Evolutionary conservation across 2,888 invertebrate genomes (phyloP).

Genomic region (Seira sanloemensis): DNA sequence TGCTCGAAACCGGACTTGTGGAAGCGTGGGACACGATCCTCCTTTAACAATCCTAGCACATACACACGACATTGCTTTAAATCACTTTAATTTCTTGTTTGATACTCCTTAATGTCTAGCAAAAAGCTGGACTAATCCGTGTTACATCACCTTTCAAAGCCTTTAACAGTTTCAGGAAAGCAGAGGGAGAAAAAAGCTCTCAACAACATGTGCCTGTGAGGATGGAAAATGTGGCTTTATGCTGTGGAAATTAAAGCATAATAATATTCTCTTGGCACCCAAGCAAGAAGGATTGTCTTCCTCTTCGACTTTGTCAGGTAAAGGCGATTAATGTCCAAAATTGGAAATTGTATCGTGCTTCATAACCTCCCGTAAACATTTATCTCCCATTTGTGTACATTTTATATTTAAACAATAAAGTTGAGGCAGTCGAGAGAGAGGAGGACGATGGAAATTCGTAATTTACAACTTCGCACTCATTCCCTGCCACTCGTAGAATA

Average conservation of each 20-base stretch:
- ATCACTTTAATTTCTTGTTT: slow-evolving; percentile 60
- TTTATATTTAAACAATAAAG: slow-evolving; percentile 3
- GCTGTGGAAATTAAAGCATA: too few species aligned
- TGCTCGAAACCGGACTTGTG: slow-evolving; percentile 45
- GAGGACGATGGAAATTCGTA: slow-evolving; percentile 17
- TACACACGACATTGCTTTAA: slow-evolving; percentile 62
- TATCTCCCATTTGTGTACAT: neutral
- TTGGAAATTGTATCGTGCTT: slow-evolving; percentile 8
- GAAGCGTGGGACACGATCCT: slow-evolving; percentile 62
- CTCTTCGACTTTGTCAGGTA: slow-evolving; percentile 8
- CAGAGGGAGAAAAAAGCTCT: too few species aligned
- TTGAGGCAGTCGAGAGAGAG: too few species aligned
- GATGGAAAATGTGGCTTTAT: too few species aligned
- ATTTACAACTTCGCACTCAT: slow-evolving; percentile 46
- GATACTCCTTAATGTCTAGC: slow-evolving; percentile 59
- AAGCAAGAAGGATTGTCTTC: too few species aligned
- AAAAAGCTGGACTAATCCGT: slow-evolving; percentile 38
- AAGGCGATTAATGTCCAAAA: slow-evolving; percentile 9
- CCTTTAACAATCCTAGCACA: slow-evolving; percentile 42
- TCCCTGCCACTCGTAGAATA: neutral
- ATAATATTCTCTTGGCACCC: too few species aligned
- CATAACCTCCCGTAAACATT: neutral
- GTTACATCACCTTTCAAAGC: slow-evolving; percentile 21
- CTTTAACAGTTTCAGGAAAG: too few species aligned
- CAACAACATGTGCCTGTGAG: too few species aligned